A percentile compares a stretch with the other conserved stretches of the same genome.
These are phyloP conservation scores for Elachura formosa DNA, from an alignment of 2,113 vertebrate species.

Conservation along the genomic window DNA sequence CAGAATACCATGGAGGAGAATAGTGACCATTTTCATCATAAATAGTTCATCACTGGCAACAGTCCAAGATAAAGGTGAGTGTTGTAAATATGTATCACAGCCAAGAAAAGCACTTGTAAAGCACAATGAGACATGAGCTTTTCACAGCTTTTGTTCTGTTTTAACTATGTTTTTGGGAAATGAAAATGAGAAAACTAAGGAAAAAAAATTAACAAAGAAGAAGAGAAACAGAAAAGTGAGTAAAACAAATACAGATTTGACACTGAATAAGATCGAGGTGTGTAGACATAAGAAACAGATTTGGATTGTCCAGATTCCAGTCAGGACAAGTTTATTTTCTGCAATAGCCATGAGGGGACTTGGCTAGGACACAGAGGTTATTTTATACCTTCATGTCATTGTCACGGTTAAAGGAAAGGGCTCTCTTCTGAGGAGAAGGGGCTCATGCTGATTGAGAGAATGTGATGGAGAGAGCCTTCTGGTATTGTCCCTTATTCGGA, in stretches of 20 bases:
- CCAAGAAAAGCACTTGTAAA: neutral
- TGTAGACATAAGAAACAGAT: neutral
- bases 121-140: neutral
- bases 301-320: neutral
- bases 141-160: neutral
- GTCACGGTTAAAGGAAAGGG: neutral
- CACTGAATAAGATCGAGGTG: fast-evolving
- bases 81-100: neutral
- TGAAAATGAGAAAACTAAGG: neutral
- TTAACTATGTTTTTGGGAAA: neutral
- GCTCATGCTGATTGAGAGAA: neutral
- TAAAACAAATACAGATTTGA: neutral
- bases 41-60: neutral
- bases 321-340: neutral
- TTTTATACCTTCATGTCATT: neutral
- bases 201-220: fast-evolving
- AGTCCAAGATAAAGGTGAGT: neutral
- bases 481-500: neutral
- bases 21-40: neutral
- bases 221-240: neutral
- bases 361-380: neutral
- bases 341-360: fast-evolving
- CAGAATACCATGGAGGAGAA: neutral
- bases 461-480: neutral
- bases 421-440: neutral